A percentile compares a stretch with the other conserved stretches of the same genome.
phyloP scores from a whole-genome alignment of 1,140 invertebrate species.

The Drosophila rhopaloa region DNA sequence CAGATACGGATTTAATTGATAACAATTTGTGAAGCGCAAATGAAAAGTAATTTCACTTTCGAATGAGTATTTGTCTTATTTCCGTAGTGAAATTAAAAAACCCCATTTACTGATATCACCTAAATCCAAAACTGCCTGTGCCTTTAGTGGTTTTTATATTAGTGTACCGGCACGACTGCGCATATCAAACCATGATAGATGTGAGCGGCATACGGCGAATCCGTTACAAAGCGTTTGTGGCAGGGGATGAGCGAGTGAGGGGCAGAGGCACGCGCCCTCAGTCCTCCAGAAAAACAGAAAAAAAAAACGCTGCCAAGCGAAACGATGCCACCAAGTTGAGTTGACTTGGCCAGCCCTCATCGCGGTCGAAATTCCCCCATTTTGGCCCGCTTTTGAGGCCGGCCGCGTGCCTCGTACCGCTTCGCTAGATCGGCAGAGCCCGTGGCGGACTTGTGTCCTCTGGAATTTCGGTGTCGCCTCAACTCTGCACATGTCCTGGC shows the following conservation, averaged over 20 bases:
- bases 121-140: too few relatives aligned
- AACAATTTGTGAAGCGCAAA: too few relatives aligned
- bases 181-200: constrained; percentile 77
- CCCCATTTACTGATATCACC: too few relatives aligned
- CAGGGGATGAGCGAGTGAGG: background rate
- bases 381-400: constrained; percentile 53
- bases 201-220: constrained; percentile 75
- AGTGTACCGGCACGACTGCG: constrained; percentile 45
- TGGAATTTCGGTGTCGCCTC: constrained; percentile 60
- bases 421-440: constrained; percentile 47
- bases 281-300: constrained; percentile 6
- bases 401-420: constrained; percentile 43
- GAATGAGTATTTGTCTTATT: too few relatives aligned
- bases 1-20: too few relatives aligned
- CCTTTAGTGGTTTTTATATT: background rate
- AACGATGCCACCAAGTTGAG: constrained; percentile 50
- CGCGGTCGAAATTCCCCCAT: constrained; percentile 59
- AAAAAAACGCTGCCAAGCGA: constrained; percentile 47
- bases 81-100: too few relatives aligned
- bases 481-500: constrained; percentile 69
- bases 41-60: too few relatives aligned
- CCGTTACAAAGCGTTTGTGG: constrained; percentile 60
- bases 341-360: constrained; percentile 64
- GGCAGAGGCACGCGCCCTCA: constrained; percentile 44
- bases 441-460: constrained; percentile 65